Conservation (phyloP, 30 jellyfish, hydroid and myxozoan species). For the Hydra vulgaris region DNA sequence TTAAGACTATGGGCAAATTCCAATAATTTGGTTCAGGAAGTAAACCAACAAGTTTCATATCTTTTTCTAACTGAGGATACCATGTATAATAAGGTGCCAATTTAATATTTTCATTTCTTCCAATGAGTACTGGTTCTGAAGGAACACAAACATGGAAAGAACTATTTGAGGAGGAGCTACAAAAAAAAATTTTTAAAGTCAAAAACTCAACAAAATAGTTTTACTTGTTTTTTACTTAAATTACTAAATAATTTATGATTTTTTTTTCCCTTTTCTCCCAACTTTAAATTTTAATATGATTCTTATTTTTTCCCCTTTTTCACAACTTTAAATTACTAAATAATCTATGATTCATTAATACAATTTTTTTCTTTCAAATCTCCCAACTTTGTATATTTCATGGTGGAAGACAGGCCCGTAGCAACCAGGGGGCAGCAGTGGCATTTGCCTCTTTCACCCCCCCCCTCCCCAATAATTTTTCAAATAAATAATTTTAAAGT, state of each 20-base stretch:
- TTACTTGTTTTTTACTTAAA: not conserved
- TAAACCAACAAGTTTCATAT: slow-evolving; percentile 57
- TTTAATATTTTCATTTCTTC: slow-evolving; percentile 50
- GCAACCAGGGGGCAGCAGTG: too few relatives aligned
- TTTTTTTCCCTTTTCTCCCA: not conserved
- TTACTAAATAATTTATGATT: not conserved
- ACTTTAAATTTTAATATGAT: not conserved
- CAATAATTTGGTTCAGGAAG: slow-evolving; percentile 55
- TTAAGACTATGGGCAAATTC: slow-evolving; percentile 62
- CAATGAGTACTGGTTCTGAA: slow-evolving; percentile 70
- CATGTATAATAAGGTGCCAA: slow-evolving; percentile 77
- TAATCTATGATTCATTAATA: too few relatives aligned
- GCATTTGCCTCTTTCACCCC: too few relatives aligned
- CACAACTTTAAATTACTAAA: too few relatives aligned
- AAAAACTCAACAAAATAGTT: not conserved
- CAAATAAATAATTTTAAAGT: too few relatives aligned
- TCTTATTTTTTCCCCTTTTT: too few relatives aligned
- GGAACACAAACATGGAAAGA: slow-evolving; percentile 53
- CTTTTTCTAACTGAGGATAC: slow-evolving; percentile 62
- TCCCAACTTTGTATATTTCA: too few relatives aligned
- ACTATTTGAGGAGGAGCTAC: slow-evolving; percentile 64
- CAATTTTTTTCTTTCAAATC: too few relatives aligned
- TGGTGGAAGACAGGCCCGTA: too few relatives aligned
- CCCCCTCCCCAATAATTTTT: too few relatives aligned
- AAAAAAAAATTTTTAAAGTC: not conserved